Evolutionary conservation across 53 echinoderm and acorn worm genomes (phyloP), one percentile per base, ranked within the genome.

Genomic region (Holothuria scabra): DNA sequence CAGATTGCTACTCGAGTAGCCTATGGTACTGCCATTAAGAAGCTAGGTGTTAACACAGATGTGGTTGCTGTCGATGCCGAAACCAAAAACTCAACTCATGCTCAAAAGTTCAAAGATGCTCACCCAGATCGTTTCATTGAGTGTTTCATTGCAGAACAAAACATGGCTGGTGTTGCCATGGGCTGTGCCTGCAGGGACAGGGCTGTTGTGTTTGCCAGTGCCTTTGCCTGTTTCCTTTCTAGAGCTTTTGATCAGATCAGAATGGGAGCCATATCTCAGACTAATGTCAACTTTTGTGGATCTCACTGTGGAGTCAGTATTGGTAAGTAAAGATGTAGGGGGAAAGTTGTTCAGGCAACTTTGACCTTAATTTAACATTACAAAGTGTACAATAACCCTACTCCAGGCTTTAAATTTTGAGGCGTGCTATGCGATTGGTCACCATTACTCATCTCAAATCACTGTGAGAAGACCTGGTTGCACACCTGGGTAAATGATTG

Each of bases 131-230:
- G 93, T 12, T 97, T 93, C 56, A 52, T 97, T 8, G 97, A 97
- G 87, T 97, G 97, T 90, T 97, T 90, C 87, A 97, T 97, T 34
- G 97, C 97, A 12, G 97, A 97, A 83, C 97, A 97, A 84, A 97
- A 97, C 84, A 88, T 97, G 67, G 92, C 90, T 23, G 97, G 97
- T 46, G 92, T 97, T 8, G 97, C 89, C 41, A 92, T 94, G 33
- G 97, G 97, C 22, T 83, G 86, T 46, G 92, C 97, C 13, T 86
- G 86, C 64, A 92, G 97, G 13, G 81, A 97, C 91, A 74, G 97
- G 52, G 92, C 90, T 26, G 87, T 97, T 6, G 94, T 88, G 18
- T 97, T 97, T 59, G 92, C 59, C 55, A 97, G 97, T 58, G 89
- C 97, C 35, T 97, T 97, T 66, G 97, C 97, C 19, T 94, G 94